These are phyloP conservation scores for Drosophila quadrilineata DNA, from an alignment of 1,140 invertebrate species.

Conservation along the genomic window DNA sequence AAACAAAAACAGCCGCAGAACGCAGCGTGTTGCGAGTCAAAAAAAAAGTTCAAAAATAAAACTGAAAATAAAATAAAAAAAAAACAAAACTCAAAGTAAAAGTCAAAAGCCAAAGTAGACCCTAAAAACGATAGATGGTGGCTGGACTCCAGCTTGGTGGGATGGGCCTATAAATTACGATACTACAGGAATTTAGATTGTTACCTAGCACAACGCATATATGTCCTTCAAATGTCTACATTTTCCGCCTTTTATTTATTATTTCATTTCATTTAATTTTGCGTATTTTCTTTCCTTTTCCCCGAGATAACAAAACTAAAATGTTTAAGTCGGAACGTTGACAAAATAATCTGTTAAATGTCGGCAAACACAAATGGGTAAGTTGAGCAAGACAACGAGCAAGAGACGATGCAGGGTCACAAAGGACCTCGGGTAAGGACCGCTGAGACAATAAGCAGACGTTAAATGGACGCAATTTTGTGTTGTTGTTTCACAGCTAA, in stretches of 20 bases:
- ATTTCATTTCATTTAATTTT: conserved; percentile 2
- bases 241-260: conserved; percentile 13
- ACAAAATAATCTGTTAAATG: conserved; percentile 75
- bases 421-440: background rate
- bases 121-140: background rate
- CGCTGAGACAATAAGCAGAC: conserved; percentile 30
- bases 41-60: no score
- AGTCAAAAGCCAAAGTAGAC: conserved; percentile 18
- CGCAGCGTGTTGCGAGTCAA: conserved; percentile 17
- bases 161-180: conserved; percentile 61
- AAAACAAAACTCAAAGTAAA: no score
- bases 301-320: conserved; percentile 43
- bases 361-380: conserved; percentile 31
- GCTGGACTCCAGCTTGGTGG: background rate
- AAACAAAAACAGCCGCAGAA: conserved; percentile 39
- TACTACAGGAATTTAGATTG: conserved; percentile 73
- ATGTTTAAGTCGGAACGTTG: conserved; percentile 57
- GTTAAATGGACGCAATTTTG: conserved; percentile 33
- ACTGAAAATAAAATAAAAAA: no score
- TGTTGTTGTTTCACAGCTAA: conserved; percentile 43
- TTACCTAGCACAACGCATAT: conserved; percentile 47
- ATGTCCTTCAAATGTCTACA: conserved; percentile 23
- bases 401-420: background rate
- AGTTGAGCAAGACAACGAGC: no score
- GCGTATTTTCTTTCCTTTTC: background rate